These are phyloP conservation scores for Chrosomus eos DNA, from an alignment of 2,797 vertebrate species.

Conservation along the genomic window DNA sequence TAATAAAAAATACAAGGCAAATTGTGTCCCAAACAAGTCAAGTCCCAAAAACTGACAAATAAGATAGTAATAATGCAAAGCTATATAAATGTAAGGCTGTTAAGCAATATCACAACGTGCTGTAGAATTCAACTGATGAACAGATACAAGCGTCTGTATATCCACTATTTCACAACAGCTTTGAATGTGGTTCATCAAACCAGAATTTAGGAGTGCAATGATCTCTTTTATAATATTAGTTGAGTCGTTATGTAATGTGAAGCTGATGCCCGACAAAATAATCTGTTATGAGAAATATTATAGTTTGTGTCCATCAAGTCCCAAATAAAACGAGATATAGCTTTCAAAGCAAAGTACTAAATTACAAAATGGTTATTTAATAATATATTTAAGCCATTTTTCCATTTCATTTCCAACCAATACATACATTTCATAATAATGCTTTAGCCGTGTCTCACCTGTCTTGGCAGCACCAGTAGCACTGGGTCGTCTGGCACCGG, in stretches of 20 bases:
- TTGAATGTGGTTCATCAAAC: background rate
- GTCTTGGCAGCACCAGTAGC: conserved; percentile 87
- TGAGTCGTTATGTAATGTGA: background rate
- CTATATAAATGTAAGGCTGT: background rate
- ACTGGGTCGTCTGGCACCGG: conserved; percentile 86
- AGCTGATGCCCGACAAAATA: background rate
- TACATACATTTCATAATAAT: background rate
- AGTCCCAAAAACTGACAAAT: background rate
- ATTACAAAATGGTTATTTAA: background rate
- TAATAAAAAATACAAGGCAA: background rate
- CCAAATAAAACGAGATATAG: too few species aligned
- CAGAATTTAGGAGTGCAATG: background rate
- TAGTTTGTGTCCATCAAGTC: background rate
- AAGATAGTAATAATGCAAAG: background rate
- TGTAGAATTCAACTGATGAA: background rate
- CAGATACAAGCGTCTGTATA: background rate
- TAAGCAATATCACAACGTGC: background rate
- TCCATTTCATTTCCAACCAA: background rate
- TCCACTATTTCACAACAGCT: background rate
- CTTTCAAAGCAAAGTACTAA: too few species aligned
- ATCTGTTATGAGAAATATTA: background rate
- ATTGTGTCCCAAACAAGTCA: background rate
- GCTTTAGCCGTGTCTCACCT: conserved; percentile 72
- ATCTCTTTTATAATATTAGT: background rate
- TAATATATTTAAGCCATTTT: background rate